Evolutionary conservation across 2,888 invertebrate species (phyloP).

Genomic region (Archaeoteleia sp.): DNA sequence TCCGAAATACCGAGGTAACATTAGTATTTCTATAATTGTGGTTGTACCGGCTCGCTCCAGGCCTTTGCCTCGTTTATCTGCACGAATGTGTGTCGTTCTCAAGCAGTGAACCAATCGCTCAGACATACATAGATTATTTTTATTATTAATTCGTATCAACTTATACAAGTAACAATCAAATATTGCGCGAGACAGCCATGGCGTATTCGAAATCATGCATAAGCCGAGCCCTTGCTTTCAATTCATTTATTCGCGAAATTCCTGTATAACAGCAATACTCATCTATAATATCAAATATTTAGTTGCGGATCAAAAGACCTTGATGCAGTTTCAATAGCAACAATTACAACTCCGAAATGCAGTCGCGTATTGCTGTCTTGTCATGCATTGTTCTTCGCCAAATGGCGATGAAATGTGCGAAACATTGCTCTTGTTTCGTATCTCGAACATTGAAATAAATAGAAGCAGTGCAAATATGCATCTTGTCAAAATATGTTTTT

Average conservation of each 20-base stretch:
- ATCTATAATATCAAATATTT: too few species aligned
- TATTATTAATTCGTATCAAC: neutral
- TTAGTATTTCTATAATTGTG: too few species aligned
- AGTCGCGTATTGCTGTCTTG: neutral
- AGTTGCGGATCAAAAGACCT: neutral
- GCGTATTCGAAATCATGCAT: too few species aligned
- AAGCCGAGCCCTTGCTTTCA: too few species aligned
- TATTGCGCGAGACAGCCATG: too few species aligned
- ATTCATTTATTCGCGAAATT: too few species aligned
- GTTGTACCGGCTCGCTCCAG: conserved; percentile 75
- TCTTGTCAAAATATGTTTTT: conserved; percentile 15
- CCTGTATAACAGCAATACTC: neutral
- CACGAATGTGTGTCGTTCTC: conserved; percentile 30
- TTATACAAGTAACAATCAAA: neutral
- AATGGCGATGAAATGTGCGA: neutral
- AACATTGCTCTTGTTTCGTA: too few species aligned
- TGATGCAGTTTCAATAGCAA: conserved; percentile 21
- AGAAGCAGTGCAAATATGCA: too few species aligned
- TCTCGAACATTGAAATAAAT: too few species aligned
- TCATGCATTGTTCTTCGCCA: neutral
- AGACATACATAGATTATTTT: conserved; percentile 18
- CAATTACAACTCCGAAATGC: conserved; percentile 3
- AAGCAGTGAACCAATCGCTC: conserved; percentile 23
- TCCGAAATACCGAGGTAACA: conserved; percentile 48
- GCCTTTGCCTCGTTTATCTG: conserved; percentile 63